Evolutionary conservation across 2,113 vertebrate genomes (phyloP).

Genomic region (Drymodes brunneopygia): DNA sequence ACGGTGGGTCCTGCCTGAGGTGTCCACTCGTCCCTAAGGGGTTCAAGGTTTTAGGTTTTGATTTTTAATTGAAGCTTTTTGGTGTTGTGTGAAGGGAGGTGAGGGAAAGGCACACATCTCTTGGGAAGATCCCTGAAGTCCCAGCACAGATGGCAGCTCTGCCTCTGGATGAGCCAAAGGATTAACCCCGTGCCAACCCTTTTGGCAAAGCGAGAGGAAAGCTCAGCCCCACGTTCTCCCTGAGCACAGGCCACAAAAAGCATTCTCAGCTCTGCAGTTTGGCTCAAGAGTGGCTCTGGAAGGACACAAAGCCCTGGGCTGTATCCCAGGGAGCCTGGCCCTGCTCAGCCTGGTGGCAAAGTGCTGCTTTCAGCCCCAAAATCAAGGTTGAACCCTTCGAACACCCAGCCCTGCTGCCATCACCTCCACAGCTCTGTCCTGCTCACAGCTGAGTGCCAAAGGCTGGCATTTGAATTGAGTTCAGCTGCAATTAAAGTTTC

Average conservation of each 20-base stretch:
- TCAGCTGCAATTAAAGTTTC: constrained; percentile 28
- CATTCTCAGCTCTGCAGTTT: not conserved
- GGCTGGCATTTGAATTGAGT: constrained; percentile 4
- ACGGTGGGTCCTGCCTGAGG: not conserved
- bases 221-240: not conserved
- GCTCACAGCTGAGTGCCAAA: not conserved
- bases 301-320: not conserved
- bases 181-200: fast-evolving
- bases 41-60: not conserved
- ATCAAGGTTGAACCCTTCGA: not conserved
- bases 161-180: not conserved
- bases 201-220: not conserved
- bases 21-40: not conserved
- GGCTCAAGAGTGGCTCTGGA: not conserved
- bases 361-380: not conserved
- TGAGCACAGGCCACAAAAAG: not conserved
- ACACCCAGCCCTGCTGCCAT: not conserved
- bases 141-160: not conserved
- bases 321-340: not conserved
- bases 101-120: not conserved
- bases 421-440: not conserved
- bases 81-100: not conserved
- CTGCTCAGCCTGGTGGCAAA: not conserved
- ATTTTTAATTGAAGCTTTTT: not conserved
- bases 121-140: not conserved